phyloP scores from a whole-genome alignment of 2,888 invertebrate species.

The Rhingia campestris region DNA sequence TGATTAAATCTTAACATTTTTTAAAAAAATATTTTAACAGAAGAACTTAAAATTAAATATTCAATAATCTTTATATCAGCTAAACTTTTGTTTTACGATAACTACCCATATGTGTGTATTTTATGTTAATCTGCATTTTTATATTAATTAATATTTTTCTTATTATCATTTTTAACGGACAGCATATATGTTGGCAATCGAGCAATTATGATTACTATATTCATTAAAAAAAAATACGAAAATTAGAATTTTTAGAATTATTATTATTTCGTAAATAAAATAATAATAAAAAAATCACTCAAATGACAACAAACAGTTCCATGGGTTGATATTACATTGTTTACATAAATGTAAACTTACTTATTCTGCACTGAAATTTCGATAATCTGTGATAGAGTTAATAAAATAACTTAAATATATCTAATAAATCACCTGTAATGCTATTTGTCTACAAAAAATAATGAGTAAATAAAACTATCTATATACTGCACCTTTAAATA shows the following conservation, averaged over 20 bases:
- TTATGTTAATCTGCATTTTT: conserved; percentile 39
- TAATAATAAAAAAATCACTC: conserved; percentile 38
- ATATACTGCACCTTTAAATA: conserved; percentile 66
- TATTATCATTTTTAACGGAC: conserved; percentile 77
- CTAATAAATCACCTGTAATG: conserved; percentile 66
- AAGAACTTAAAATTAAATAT: not conserved
- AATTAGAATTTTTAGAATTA: conserved; percentile 63
- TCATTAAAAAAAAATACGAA: conserved; percentile 42
- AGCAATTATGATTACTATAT: conserved; percentile 79
- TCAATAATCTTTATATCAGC: conserved; percentile 13
- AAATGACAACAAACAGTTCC: conserved; percentile 43
- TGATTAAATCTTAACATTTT: not conserved
- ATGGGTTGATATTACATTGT: conserved; percentile 44
- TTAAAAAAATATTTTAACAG: not conserved
- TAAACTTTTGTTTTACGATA: conserved; percentile 12
- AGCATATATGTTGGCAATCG: conserved; percentile 84
- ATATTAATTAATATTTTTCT: conserved; percentile 28
- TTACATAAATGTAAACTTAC: conserved; percentile 52
- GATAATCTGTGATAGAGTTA: conserved; percentile 67
- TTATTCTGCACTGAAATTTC: conserved; percentile 73
- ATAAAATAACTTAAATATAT: conserved; percentile 35
- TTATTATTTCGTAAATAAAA: conserved; percentile 5
- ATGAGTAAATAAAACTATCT: conserved; percentile 45
- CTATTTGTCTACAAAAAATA: conserved; percentile 62
- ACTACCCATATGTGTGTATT: conserved; percentile 47